Conservation (phyloP, 1,140 invertebrate genomes). For the Marisa cornuarietis region DNA sequence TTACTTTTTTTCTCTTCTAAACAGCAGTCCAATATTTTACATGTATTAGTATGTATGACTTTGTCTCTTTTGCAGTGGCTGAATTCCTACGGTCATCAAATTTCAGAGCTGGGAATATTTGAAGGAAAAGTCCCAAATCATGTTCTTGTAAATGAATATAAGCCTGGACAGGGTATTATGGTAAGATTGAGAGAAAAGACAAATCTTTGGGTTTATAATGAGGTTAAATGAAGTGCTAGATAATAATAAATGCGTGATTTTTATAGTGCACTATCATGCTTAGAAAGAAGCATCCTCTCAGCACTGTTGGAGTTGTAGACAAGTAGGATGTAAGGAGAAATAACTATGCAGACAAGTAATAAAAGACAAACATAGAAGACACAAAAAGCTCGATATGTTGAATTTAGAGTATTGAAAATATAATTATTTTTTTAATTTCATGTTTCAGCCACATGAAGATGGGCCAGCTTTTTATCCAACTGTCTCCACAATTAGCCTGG, state of each 20-base stretch:
- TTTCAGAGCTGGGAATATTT: conserved; percentile 80
- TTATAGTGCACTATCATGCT: too few species aligned
- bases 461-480: conserved; percentile 92
- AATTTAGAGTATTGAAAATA: neutral
- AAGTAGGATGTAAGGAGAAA: too few species aligned
- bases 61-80: conserved; percentile 76
- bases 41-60: conserved; percentile 6
- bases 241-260: too few species aligned
- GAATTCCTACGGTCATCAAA: conserved; percentile 77
- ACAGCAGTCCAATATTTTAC: conserved; percentile 10
- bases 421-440: conserved; percentile 14
- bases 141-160: conserved; percentile 96
- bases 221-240: too few species aligned
- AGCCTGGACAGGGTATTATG: conserved; percentile 80
- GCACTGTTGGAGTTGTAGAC: too few species aligned
- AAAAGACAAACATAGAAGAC: neutral
- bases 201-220: too few species aligned
- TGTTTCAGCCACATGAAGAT: conserved; percentile 86
- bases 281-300: too few species aligned
- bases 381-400: neutral
- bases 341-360: too few species aligned
- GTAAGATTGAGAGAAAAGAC: conserved; percentile 38
- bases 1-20: too few species aligned
- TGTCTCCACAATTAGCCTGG: conserved; percentile 91
- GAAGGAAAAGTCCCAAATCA: conserved; percentile 86